Base-by-base conservation (phyloP, 2,113 vertebrate species). In the Bungarus multicinctus region DNA sequence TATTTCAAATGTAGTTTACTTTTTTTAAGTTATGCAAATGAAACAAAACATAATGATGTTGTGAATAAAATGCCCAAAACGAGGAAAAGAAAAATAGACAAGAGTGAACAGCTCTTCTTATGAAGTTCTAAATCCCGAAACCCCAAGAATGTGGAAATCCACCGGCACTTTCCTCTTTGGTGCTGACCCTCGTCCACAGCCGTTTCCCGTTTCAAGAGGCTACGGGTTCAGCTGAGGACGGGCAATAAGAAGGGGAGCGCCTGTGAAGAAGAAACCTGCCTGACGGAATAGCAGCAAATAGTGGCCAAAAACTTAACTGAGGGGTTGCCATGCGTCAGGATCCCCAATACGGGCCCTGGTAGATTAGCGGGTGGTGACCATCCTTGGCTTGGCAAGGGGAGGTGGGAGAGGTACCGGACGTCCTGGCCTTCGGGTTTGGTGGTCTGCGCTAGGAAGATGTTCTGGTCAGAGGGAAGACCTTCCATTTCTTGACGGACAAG, bases 1-100 rank as follows among this genome's bases (percentile, higher is more conserved):
- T 98, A 98, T 98, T 98, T 97, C 96, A 92, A 95, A 90, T 98
- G 98, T 98, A 97, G 98, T 97, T 97, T 98, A 98, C 97, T 97
- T 98, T 96, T 47, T 55, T 90, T 98, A 98, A 97, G 96, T 98
- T 98, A 98, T 98, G 97, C 96, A 96, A 96, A 96, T 97, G 94
- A 95, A 96, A 97, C 94, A 94, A 93, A 96, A 96, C 92, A 95
- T 95, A 96, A 97, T 98, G 97, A 89, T 86, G 54, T 98, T 98
- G 98, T 99, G 98, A 98, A 99, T 99, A 98, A 98, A 98, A 98
- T 97, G 45, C 0, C 39, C 93, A 27, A 27, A 94, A 93, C 94
- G 91, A 94, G 43, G 52, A 55, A 93, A 94, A 50, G 53, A 30
- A 85, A 88, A 87, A 25, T 89, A 90, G 23, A 30, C 50, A 14